Conservation (phyloP, 2,113 vertebrate species). For the Plotosus lineatus region DNA sequence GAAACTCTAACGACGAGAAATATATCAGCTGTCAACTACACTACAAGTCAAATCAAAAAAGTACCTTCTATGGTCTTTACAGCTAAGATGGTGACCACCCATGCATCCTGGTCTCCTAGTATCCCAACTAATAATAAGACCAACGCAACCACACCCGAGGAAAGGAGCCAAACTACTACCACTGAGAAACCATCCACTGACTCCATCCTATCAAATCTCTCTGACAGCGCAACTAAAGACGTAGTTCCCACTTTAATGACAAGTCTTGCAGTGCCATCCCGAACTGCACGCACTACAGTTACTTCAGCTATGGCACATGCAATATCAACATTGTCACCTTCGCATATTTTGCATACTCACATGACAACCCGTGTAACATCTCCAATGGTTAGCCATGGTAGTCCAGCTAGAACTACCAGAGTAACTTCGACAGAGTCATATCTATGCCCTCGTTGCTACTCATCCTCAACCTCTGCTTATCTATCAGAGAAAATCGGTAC, state of each 20-base stretch:
- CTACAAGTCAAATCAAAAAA: slow-evolving; percentile 17
- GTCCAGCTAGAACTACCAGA: slow-evolving; percentile 40
- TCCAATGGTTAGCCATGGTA: slow-evolving; percentile 35
- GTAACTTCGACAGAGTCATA: slow-evolving; percentile 45
- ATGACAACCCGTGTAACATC: slow-evolving; percentile 51
- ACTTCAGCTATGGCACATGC: slow-evolving; percentile 49
- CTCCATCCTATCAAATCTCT: slow-evolving; percentile 21
- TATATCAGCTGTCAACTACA: slow-evolving; percentile 49
- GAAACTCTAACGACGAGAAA: slow-evolving; percentile 56
- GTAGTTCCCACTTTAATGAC: slow-evolving; percentile 34
- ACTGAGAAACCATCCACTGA: slow-evolving; percentile 28
- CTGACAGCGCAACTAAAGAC: slow-evolving; percentile 45
- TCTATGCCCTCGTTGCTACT: slow-evolving; percentile 48
- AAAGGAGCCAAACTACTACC: slow-evolving; percentile 27
- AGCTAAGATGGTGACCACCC: slow-evolving; percentile 51
- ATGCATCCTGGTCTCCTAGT: slow-evolving; percentile 55
- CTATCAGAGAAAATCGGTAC: slow-evolving; percentile 54
- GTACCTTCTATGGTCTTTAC: slow-evolving; percentile 33
- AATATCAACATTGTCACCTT: slow-evolving; percentile 43
- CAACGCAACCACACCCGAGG: slow-evolving; percentile 27
- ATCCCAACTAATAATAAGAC: slow-evolving; percentile 51
- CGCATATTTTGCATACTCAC: slow-evolving; percentile 35
- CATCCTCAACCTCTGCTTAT: slow-evolving; percentile 50
- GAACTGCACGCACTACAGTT: slow-evolving; percentile 41
- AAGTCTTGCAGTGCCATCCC: slow-evolving; percentile 26